Evolutionary conservation across 2,888 invertebrate genomes (phyloP).

Genomic region (Drosophila setosimentum): DNA sequence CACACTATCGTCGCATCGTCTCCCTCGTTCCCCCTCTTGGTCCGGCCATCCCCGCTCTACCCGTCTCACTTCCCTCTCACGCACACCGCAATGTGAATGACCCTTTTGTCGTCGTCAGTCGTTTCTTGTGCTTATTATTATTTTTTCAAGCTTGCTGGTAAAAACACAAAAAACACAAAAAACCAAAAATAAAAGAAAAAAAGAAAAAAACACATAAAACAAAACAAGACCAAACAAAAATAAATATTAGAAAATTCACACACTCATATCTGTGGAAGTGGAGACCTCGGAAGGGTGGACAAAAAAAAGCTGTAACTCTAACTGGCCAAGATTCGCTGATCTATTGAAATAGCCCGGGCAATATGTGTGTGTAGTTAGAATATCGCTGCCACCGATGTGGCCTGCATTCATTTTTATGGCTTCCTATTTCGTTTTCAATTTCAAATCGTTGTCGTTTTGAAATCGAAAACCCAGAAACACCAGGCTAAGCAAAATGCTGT

Average conservation of each 20-base stretch:
- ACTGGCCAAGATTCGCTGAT: conserved; percentile 11
- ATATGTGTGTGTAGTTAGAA: not conserved
- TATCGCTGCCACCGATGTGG: conserved; percentile 2
- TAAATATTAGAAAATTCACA: conserved; percentile 23
- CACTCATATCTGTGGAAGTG: not conserved
- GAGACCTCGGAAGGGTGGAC: not conserved
- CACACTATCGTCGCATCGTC: conserved; percentile 2
- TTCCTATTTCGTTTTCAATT: conserved; percentile 18
- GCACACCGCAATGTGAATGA: conserved; percentile 61
- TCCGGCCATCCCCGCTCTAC: not conserved
- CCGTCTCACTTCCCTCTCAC: conserved; percentile 13
- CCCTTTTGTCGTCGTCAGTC: conserved; percentile 55
- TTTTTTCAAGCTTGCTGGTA: conserved; percentile 39
- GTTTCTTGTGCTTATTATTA: conserved; percentile 28
- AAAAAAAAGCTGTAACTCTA: conserved; percentile 4
- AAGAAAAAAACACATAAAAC: not conserved
- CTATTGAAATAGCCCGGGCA: not conserved
- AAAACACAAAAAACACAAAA: not conserved
- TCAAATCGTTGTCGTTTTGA: conserved; percentile 9
- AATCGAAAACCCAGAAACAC: conserved; percentile 7
- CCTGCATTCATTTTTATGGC: conserved; percentile 6
- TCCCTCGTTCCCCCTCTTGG: not conserved
- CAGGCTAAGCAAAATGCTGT: not conserved
- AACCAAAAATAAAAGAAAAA: too few species aligned
- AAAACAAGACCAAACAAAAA: not conserved